phyloP scores from a whole-genome alignment of 2,113 vertebrate genomes.

The Heteronetta atricapilla region DNA sequence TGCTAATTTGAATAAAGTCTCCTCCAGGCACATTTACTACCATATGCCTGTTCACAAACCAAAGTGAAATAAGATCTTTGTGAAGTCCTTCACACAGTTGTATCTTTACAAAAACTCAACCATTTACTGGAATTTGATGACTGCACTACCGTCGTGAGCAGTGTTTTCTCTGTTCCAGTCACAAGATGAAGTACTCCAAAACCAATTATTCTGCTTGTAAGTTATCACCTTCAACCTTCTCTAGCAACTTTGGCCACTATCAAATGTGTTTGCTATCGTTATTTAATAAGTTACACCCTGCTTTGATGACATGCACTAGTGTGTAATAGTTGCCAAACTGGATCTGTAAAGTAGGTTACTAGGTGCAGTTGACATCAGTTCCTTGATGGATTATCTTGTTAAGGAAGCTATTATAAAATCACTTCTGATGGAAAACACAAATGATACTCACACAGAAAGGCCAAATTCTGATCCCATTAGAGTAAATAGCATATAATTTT shows the following conservation, averaged over 20 bases:
- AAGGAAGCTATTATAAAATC: constrained; percentile 29
- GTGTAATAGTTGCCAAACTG: constrained; percentile 37
- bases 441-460: not conserved
- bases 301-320: constrained; percentile 12
- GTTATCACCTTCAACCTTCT: not conserved
- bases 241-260: not conserved
- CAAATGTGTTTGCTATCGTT: not conserved
- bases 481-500: not conserved
- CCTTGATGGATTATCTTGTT: constrained; percentile 33
- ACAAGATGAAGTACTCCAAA: not conserved
- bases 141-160: not conserved
- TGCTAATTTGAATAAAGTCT: not conserved
- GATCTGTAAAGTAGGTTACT: constrained; percentile 51
- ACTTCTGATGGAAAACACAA: not conserved
- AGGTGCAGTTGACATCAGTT: constrained; percentile 9
- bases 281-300: constrained; percentile 51
- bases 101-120: not conserved
- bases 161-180: not conserved
- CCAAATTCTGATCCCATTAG: not conserved
- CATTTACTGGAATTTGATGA: not conserved
- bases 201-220: not conserved
- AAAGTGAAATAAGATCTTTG: not conserved
- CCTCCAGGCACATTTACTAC: not conserved
- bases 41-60: not conserved
- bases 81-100: not conserved